Evolutionary conservation across 2,797 vertebrate species (phyloP), one percentile per base, ranked within the genome.

Genomic region (Sebastiscus albofasciatus): DNA sequence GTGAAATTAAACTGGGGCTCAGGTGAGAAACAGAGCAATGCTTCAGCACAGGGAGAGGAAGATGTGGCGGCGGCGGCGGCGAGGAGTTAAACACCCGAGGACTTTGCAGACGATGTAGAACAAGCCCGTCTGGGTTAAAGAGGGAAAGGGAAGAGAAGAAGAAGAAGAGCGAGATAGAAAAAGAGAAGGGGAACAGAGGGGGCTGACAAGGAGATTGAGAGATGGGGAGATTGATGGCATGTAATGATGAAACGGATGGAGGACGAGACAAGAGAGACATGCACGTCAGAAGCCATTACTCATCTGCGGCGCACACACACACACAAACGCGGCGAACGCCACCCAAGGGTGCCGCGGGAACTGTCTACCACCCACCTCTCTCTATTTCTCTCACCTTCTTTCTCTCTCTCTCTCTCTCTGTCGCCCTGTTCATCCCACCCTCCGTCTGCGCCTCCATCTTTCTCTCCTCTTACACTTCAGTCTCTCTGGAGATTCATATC

Each of bases 171-270:
- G 27, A 33, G 68, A 59, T 9, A 20, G 68, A 66, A n/a, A 58
- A 72, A 11, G 81, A 77, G 81, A 79, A 84, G 29, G 75, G 69
- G 88, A 84, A 87, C 83, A 85, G 83, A 89, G 85, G 77, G 71
- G 88, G 85, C 88, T 91, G 90, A 93, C 87, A 90, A 82, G 72
- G 79, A 90, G 91, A 90, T 67, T 86, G 92, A 92, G 89, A 81
- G 89, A 92, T 29, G 90, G 81, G 6, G 90, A 94, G 92, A 93
- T 92, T 91, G 93, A 94, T 95, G 91, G 90, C 82, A 70, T 86
- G 92, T 92, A 94, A 93, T 93, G 92, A 94, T 93, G 90, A 91
- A 92, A 93, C 91, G 91, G 93, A 94, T 91, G 93, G 90, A 90
- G 86, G 92, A 92, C 90, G 85, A 93, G 92, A 92, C 91, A 90